phyloP scores from a whole-genome alignment of 2,797 vertebrate genomes.

The Coregonus sp. region DNA sequence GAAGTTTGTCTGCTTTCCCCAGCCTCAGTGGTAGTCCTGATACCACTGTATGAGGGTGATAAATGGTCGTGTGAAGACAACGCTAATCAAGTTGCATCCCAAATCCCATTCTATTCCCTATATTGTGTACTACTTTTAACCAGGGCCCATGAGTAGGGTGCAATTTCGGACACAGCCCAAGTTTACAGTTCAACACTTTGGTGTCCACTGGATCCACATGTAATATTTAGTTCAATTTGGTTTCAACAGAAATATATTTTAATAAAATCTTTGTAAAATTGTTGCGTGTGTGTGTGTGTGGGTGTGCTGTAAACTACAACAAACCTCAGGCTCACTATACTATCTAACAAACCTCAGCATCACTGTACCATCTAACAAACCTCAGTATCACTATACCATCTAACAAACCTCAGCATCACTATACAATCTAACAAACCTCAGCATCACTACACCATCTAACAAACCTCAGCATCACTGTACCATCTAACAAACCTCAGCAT shows the following conservation, averaged over 20 bases:
- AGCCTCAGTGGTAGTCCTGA: slow-evolving; percentile 61
- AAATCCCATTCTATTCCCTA: neutral
- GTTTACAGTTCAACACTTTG: slow-evolving; percentile 62
- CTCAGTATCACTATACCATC: no score
- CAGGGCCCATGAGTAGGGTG: neutral
- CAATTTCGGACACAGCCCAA: neutral
- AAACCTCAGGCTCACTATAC: no score
- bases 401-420: no score
- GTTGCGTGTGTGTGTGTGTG: slow-evolving; percentile 14
- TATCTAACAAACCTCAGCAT: no score
- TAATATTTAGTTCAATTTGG: slow-evolving; percentile 2
- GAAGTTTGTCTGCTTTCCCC: slow-evolving; percentile 60
- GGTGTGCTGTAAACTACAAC: slow-evolving; percentile 47
- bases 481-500: no score
- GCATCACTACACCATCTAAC: no score
- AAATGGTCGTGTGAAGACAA: slow-evolving; percentile 67
- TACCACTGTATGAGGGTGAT: slow-evolving; percentile 70
- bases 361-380: no score
- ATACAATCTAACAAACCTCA: no score
- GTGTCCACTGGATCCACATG: slow-evolving; percentile 27
- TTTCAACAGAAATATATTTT: slow-evolving; percentile 2
- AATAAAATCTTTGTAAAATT: slow-evolving; percentile 32
- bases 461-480: no score
- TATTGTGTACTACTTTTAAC: neutral
- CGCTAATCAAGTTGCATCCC: slow-evolving; percentile 49